Base-by-base conservation (phyloP, 2,888 invertebrate species). In the Acanthococcus lagerstroemiae region DNA sequence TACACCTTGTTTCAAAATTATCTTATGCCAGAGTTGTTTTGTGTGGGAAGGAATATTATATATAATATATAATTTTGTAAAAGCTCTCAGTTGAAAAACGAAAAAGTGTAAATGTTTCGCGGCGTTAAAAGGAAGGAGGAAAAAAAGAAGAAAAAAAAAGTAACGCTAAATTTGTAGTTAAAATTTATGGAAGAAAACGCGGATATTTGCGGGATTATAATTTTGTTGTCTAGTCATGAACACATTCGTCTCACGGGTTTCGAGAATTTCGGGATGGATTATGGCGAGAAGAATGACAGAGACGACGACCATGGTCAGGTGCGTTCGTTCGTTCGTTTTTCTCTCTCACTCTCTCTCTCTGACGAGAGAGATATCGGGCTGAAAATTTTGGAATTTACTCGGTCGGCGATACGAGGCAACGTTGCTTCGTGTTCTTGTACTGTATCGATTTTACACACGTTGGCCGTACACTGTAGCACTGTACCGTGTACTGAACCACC, bases 1-100 rank as follows among this genome's bases (percentile, higher is more conserved):
- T 63, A 63, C 63, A 63, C 63, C 63, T 63, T 63, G 63, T 63
- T 63, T 63, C 63, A 63, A 63, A 63, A 63, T 63, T 44, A 52
- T 52, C 63, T 48, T 17, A 63, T 52, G 54, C 63, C 63, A 54
- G 60, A 60, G 52, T 63, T 63, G 63, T 63, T 63, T 63, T 52
- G 30, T 63, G 52, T 44, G 61, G 44, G 22, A 37, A n/a, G 63
- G 63, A 50, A 63, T 61, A n/a, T n/a, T n/a, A n/a, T n/a, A n/a
- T n/a, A n/a, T n/a, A n/a, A n/a, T n/a, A n/a, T n/a, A n/a, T n/a
- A n/a, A n/a, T n/a, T n/a, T n/a, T n/a, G 19, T 56, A 37, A 15
- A 56, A 30, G 56, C 22, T 56, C 25, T 24, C 22, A 17, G 15
- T 54, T 5, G 2, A 54, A 55, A 55, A 55, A 27, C 19, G 24